A percentile compares a stretch with the other conserved stretches of the same genome.
phyloP scores from a whole-genome alignment of 2,888 invertebrate genomes.

The Athripsodes cinereus region DNA sequence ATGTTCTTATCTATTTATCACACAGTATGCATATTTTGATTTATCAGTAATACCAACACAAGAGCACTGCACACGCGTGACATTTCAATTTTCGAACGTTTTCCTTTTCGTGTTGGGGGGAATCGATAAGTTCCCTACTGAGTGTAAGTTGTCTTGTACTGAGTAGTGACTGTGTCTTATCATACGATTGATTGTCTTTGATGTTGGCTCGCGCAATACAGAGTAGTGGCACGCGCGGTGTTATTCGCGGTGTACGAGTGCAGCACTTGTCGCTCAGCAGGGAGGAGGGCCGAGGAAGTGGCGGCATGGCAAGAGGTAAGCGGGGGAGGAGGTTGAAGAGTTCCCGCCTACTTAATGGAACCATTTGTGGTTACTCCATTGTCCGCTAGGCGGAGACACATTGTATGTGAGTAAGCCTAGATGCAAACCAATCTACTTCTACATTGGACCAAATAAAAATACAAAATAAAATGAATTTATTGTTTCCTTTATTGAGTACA shows the following conservation, averaged over 20 bases:
- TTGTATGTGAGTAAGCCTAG: slow-evolving; percentile 11
- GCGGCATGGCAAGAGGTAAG: slow-evolving; percentile 21
- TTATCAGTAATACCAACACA: not conserved
- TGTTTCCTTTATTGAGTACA: not conserved
- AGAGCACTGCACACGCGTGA: not conserved
- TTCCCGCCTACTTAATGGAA: slow-evolving; percentile 22
- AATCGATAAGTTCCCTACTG: not conserved
- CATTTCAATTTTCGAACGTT: not conserved
- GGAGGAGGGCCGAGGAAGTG: slow-evolving; percentile 20
- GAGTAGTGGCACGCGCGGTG: slow-evolving; percentile 17
- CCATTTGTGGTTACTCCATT: slow-evolving; percentile 8
- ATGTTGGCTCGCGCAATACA: slow-evolving; percentile 6
- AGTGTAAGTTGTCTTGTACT: not conserved
- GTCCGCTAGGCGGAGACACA: slow-evolving; percentile 14
- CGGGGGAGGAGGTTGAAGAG: slow-evolving; percentile 18
- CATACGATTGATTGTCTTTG: slow-evolving; percentile 14
- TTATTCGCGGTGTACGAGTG: slow-evolving; percentile 19
- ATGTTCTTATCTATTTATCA: no score
- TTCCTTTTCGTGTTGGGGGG: not conserved
- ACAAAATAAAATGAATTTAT: not conserved
- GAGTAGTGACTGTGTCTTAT: slow-evolving; percentile 5
- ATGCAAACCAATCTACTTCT: slow-evolving; percentile 9
- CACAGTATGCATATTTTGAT: not conserved
- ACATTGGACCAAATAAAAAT: not conserved
- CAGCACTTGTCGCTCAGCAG: slow-evolving; percentile 20